phyloP scores from a whole-genome alignment of 2,113 vertebrate species.

The Himantopus leucocephalus region DNA sequence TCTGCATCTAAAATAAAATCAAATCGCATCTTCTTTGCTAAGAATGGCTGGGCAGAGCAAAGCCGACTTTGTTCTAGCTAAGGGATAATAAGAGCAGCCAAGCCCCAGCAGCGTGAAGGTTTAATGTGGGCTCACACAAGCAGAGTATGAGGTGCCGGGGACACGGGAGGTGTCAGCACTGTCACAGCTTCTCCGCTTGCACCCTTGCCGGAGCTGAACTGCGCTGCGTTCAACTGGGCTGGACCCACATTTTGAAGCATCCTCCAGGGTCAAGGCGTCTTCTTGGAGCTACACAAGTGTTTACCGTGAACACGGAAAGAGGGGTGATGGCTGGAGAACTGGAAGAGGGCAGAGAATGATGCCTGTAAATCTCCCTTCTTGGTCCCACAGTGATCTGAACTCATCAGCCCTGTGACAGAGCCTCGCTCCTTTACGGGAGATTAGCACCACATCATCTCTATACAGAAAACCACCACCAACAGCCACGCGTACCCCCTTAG shows the following conservation, averaged over 20 bases:
- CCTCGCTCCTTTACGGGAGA: neutral
- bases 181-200: neutral
- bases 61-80: neutral
- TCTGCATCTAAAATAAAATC: slow-evolving; percentile 48
- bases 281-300: neutral
- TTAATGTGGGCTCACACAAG: neutral
- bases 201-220: neutral
- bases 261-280: neutral
- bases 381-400: neutral
- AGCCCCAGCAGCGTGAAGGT: neutral
- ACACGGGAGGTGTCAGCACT: neutral
- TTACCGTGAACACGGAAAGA: neutral
- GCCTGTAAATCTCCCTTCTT: neutral
- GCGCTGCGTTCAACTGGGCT: neutral
- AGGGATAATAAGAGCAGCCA: neutral
- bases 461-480: neutral
- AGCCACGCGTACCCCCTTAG: too few relatives aligned
- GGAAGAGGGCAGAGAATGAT: neutral
- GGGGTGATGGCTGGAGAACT: neutral
- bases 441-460: fast-evolving
- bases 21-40: neutral
- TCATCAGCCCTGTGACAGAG: neutral
- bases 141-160: neutral
- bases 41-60: neutral
- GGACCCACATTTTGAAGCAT: fast-evolving